Conservation (phyloP, 2,113 vertebrate genomes). For the Plecotus auritus region DNA sequence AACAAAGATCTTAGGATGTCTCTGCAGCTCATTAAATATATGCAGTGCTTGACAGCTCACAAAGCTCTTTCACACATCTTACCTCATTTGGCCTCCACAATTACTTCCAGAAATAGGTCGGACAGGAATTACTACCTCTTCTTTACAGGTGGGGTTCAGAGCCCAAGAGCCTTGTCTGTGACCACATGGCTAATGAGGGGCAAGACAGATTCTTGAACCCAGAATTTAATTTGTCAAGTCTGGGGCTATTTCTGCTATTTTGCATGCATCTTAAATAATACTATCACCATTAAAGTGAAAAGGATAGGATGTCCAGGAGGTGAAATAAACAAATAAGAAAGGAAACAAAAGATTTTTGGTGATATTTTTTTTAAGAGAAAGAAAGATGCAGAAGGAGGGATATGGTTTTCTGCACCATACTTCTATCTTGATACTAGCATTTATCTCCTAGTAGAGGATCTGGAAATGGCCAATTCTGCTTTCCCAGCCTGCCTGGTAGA, state of each 20-base stretch:
- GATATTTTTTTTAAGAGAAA: not conserved
- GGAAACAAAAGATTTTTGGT: not conserved
- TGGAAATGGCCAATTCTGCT: not conserved
- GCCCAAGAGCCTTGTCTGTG: not conserved
- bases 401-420: not conserved
- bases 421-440: not conserved
- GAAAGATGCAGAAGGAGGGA: not conserved
- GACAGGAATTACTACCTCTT: constrained; percentile 3
- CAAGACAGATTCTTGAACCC: not conserved
- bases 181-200: not conserved
- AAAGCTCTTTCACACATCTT: constrained; percentile 8
- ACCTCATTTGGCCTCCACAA: not conserved
- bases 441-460: not conserved
- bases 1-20: not conserved
- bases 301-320: not conserved
- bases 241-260: not conserved
- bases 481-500: not conserved
- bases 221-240: not conserved
- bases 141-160: not conserved
- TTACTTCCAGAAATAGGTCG: constrained; percentile 31
- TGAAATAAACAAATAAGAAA: not conserved
- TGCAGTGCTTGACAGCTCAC: not conserved
- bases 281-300: not conserved
- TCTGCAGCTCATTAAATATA: not conserved
- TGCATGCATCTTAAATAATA: not conserved